A percentile compares a stretch with the other conserved stretches of the same genome.
Conservation (phyloP, 1,140 invertebrate genomes). For the Anagrus nilaparvatae region DNA sequence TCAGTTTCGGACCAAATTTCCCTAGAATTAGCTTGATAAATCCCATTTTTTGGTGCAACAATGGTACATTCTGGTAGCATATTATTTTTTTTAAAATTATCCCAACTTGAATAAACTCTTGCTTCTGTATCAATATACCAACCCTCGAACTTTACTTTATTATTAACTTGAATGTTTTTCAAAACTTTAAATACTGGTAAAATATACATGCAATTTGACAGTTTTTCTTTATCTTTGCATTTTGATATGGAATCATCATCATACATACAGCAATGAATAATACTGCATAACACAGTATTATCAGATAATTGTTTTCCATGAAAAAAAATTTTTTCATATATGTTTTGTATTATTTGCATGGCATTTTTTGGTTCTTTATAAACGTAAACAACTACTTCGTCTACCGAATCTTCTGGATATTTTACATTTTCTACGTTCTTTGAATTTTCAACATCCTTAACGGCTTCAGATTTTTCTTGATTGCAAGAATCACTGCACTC, state of each 20-base stretch:
- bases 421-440: no score
- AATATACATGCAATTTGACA: conserved; percentile 5
- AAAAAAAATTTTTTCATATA: conserved; percentile 17
- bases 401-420: no score
- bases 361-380: not conserved
- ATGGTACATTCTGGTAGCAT: conserved; percentile 26
- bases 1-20: conserved; percentile 10
- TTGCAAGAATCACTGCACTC: no score
- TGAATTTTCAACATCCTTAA: not conserved
- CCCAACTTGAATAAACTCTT: conserved; percentile 31
- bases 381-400: not conserved
- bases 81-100: conserved; percentile 29
- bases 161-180: conserved; percentile 4
- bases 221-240: conserved; percentile 2
- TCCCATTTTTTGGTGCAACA: conserved; percentile 31
- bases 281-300: conserved; percentile 12
- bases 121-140: conserved; percentile 28
- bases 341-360: conserved; percentile 11
- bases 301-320: conserved; percentile 12
- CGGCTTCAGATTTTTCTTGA: conserved; percentile 3
- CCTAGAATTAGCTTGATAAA: conserved; percentile 24
- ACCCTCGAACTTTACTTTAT: not conserved
- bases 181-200: conserved; percentile 10
- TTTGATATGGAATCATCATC: conserved; percentile 5
- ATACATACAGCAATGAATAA: conserved; percentile 20